Conservation (phyloP, 2,888 invertebrate genomes). For the Drosophila stalkeri region DNA sequence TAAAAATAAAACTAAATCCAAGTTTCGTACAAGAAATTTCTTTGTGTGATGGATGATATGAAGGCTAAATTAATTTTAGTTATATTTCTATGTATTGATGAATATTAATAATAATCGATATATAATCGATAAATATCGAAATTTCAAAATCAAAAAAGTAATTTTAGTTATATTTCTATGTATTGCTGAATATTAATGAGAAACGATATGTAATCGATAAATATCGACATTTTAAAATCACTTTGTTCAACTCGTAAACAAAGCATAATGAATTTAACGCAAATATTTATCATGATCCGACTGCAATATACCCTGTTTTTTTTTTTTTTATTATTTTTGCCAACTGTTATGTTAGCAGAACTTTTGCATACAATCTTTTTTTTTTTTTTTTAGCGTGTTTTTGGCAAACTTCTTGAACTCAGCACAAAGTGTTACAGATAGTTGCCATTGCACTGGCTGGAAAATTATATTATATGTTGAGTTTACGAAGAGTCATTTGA, state of each 20-base stretch:
- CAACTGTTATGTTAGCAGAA: too few relatives aligned
- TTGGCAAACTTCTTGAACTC: background rate
- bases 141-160: too few relatives aligned
- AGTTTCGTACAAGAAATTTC: too few relatives aligned
- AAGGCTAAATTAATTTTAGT: too few relatives aligned
- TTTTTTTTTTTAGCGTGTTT: background rate
- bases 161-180: too few relatives aligned
- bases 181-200: too few relatives aligned
- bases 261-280: background rate
- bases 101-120: background rate
- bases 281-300: background rate
- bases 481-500: conserved; percentile 7
- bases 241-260: background rate
- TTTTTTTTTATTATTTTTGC: too few relatives aligned
- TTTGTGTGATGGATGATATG: too few relatives aligned
- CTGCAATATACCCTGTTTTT: conserved; percentile 1
- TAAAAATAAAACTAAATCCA: too few relatives aligned
- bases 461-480: conserved; percentile 4
- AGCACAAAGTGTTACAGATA: background rate
- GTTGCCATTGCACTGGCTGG: background rate
- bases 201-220: background rate
- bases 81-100: too few relatives aligned
- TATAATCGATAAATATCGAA: background rate
- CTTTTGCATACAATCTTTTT: background rate
- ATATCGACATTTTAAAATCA: background rate